phyloP scores from a whole-genome alignment of 2,797 vertebrate species.

The Fratercula arctica region DNA sequence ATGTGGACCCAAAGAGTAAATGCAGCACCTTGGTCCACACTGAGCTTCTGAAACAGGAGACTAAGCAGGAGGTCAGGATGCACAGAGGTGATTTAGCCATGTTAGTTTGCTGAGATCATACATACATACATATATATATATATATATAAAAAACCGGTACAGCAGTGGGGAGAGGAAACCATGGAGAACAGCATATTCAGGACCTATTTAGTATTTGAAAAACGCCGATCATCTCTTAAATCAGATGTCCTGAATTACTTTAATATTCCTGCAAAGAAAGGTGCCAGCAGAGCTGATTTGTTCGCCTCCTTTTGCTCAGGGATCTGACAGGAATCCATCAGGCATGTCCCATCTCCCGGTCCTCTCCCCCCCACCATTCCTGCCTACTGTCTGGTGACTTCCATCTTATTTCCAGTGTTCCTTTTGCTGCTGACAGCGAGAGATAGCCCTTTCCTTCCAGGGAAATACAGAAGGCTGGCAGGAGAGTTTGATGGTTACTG shows the following conservation, averaged over 20 bases:
- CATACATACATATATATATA: no score
- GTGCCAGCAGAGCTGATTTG: neutral
- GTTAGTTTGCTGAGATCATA: neutral
- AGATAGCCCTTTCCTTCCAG: neutral
- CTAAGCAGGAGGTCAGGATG: neutral
- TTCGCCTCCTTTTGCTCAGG: neutral
- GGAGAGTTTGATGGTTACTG: neutral
- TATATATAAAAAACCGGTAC: neutral
- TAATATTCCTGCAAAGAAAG: neutral
- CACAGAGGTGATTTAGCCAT: neutral
- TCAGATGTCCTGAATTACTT: neutral
- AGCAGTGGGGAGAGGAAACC: neutral
- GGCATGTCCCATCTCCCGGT: neutral
- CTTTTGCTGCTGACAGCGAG: neutral
- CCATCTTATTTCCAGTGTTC: neutral
- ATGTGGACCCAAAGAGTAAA: neutral
- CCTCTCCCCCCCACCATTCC: neutral
- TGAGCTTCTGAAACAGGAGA: neutral
- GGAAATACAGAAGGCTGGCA: neutral
- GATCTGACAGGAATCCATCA: neutral
- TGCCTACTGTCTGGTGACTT: no score
- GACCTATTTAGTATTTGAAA: neutral
- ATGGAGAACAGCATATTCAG: neutral
- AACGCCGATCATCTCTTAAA: neutral
- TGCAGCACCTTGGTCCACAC: neutral